These are phyloP conservation scores for Calliopum simillimum DNA, from an alignment of 2,888 invertebrate genomes.

Conservation along the genomic window DNA sequence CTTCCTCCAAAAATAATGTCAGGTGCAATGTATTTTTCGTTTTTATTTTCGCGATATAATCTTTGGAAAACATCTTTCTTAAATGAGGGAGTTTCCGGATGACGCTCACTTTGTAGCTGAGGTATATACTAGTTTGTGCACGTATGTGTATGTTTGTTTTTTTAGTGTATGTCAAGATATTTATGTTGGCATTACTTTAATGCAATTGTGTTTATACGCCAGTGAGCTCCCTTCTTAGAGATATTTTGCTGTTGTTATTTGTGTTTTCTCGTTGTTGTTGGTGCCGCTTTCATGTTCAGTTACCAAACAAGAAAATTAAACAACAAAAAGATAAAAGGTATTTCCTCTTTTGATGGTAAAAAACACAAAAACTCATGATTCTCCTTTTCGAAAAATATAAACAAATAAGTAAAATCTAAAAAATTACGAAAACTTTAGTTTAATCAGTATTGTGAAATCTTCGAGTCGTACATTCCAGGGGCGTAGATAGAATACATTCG, in stretches of 20 bases:
- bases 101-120: constrained; percentile 2
- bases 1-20: neutral
- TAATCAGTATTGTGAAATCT: no score
- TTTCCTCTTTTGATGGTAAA: no score
- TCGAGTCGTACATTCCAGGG: no score
- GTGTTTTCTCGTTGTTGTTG: neutral
- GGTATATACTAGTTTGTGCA: neutral
- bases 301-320: no score
- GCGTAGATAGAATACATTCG: no score
- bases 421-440: no score
- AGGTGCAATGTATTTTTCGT: neutral
- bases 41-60: neutral
- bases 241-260: neutral
- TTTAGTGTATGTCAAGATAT: neutral
- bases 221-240: neutral
- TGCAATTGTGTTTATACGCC: neutral
- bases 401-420: no score
- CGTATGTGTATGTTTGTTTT: neutral
- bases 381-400: no score
- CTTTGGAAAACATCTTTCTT: neutral
- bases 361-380: no score
- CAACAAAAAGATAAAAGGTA: no score
- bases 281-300: neutral
- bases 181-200: constrained; percentile 4
- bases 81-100: constrained; percentile 1